Conservation (phyloP, 1,140 invertebrate genomes). For the Geopemphigus sp. region DNA sequence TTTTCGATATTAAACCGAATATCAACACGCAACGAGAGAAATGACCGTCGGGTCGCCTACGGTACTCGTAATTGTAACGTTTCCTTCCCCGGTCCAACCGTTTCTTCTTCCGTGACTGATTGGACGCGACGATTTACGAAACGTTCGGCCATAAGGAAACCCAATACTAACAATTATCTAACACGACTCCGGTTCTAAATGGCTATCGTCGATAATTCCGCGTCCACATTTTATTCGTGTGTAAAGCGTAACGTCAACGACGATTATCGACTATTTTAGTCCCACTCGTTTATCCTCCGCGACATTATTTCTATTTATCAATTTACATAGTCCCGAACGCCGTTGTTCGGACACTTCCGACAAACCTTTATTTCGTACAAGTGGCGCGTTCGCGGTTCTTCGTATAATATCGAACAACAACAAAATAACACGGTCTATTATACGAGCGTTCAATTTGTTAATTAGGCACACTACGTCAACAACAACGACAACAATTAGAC, state of each 20-base stretch:
- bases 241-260: neutral
- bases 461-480: neutral
- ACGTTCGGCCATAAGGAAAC: conserved; percentile 38
- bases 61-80: conserved; percentile 39
- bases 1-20: neutral
- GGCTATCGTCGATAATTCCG: neutral
- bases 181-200: neutral
- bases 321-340: neutral
- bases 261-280: neutral
- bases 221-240: neutral
- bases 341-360: neutral
- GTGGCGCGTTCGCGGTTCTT: neutral
- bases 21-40: conserved; percentile 30
- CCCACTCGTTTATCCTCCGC: neutral
- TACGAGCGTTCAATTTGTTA: neutral
- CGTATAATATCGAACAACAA: neutral
- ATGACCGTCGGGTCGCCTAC: conserved; percentile 29
- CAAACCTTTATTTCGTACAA: neutral
- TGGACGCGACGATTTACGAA: conserved; percentile 29
- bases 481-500: conserved; percentile 3
- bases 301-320: neutral
- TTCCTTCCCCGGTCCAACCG: neutral
- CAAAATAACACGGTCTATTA: neutral
- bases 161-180: conserved; percentile 18
- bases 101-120: conserved; percentile 43